Evolutionary conservation across 1,140 invertebrate species (phyloP).

Genomic region (Bombus cullumanus): DNA sequence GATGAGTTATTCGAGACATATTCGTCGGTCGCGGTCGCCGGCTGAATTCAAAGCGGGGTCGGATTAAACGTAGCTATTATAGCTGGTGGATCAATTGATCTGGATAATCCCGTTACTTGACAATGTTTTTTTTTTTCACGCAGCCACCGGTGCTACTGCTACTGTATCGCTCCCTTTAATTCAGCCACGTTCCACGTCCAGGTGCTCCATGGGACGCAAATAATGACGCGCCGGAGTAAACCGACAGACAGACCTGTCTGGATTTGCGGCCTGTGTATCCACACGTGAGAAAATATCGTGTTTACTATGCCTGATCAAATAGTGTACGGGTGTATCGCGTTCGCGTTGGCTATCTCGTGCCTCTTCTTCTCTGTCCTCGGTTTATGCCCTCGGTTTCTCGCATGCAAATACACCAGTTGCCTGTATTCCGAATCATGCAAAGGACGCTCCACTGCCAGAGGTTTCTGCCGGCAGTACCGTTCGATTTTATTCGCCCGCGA

Average conservation of each 20-base stretch:
- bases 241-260: slow-evolving; percentile 17
- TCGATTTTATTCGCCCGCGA: slow-evolving; percentile 33
- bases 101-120: slow-evolving; percentile 17
- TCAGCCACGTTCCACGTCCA: not conserved
- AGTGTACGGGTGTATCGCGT: slow-evolving; percentile 53
- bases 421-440: slow-evolving; percentile 40
- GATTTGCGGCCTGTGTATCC: slow-evolving; percentile 59
- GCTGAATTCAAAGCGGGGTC: slow-evolving; percentile 3
- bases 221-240: slow-evolving; percentile 53
- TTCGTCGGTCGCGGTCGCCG: slow-evolving; percentile 6
- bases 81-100: slow-evolving; percentile 11
- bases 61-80: slow-evolving; percentile 37
- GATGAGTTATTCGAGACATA: slow-evolving; percentile 35
- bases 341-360: not conserved
- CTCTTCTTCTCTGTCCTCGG: slow-evolving; percentile 21
- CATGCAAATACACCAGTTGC: slow-evolving; percentile 33
- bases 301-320: slow-evolving; percentile 76
- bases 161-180: slow-evolving; percentile 12
- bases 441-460: slow-evolving; percentile 14
- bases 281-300: slow-evolving; percentile 76
- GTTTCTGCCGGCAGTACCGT: not conserved
- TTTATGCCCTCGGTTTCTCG: not conserved
- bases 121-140: not conserved
- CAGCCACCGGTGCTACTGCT: not conserved
- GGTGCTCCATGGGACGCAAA: slow-evolving; percentile 25